Conservation (phyloP, 2,888 invertebrate genomes). For the Drosophila affinis region DNA sequence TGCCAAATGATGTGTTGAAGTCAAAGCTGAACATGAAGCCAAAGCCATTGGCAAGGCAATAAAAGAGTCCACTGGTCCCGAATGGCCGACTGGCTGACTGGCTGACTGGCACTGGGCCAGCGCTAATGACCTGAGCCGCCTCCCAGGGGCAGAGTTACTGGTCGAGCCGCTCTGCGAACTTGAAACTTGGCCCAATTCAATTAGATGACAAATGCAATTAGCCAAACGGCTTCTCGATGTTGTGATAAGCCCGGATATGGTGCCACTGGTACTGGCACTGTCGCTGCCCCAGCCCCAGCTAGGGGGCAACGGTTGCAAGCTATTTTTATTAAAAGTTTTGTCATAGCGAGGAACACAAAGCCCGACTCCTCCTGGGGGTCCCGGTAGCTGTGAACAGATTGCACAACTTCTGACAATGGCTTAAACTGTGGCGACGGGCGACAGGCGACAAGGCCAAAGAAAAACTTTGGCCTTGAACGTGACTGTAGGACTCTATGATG, state of each 20-base stretch:
- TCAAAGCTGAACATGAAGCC: neutral
- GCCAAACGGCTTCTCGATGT: slow-evolving; percentile 56
- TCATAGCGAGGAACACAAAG: slow-evolving; percentile 28
- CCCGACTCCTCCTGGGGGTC: slow-evolving; percentile 7
- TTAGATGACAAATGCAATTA: slow-evolving; percentile 67
- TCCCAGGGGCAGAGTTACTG: slow-evolving; percentile 25
- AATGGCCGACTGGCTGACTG: slow-evolving; percentile 8
- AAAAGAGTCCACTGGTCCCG: slow-evolving; percentile 24
- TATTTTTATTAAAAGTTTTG: slow-evolving; percentile 41
- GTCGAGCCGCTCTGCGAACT: slow-evolving; percentile 13
- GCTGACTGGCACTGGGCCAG: slow-evolving; percentile 41
- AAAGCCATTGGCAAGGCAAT: slow-evolving; percentile 16
- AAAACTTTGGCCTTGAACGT: neutral
- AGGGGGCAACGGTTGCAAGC: slow-evolving; percentile 12
- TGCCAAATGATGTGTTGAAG: slow-evolving; percentile 77
- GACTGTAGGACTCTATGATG: too few relatives aligned
- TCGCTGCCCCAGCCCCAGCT: neutral
- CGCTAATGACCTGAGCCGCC: slow-evolving; percentile 47
- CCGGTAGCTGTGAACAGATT: slow-evolving; percentile 8
- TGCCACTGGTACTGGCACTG: slow-evolving; percentile 6
- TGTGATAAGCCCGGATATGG: slow-evolving; percentile 43
- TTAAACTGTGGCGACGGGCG: slow-evolving; percentile 2
- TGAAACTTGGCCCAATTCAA: slow-evolving; percentile 59
- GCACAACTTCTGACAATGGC: slow-evolving; percentile 3
- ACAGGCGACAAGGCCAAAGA: neutral